Conservation (phyloP, 2,113 vertebrate genomes). For the Pachycephala philippinensis region DNA sequence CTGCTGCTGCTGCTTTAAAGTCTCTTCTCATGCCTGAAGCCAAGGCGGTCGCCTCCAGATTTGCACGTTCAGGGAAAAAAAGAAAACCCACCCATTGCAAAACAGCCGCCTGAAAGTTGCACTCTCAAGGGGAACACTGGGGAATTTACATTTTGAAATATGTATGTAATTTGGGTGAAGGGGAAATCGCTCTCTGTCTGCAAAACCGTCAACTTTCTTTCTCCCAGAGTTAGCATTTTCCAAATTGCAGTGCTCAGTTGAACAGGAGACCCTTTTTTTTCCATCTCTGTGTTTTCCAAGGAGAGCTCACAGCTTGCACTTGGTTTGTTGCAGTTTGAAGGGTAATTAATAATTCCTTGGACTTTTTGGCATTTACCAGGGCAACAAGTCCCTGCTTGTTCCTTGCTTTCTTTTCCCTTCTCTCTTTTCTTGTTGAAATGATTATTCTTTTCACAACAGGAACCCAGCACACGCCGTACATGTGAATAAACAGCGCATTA, state of each 20-base stretch:
- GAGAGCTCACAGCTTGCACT: neutral
- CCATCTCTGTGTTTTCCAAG: neutral
- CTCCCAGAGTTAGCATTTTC: neutral
- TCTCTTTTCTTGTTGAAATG: neutral
- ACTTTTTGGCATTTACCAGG: neutral
- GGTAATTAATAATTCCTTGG: neutral
- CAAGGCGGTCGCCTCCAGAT: neutral
- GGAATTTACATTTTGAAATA: conserved; percentile 47
- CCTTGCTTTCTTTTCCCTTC: neutral
- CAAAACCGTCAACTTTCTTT: neutral
- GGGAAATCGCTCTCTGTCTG: neutral
- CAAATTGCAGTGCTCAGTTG: neutral
- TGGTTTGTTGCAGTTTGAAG: neutral
- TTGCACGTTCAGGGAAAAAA: neutral
- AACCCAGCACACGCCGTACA: neutral
- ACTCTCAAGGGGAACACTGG: neutral
- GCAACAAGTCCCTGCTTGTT: conserved; percentile 7
- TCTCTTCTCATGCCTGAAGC: neutral
- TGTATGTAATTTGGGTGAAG: conserved; percentile 14
- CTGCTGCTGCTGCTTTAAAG: neutral
- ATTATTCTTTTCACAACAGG: conserved; percentile 25
- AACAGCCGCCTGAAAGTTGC: neutral
- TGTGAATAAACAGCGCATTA: neutral
- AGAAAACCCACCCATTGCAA: neutral
- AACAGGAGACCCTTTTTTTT: neutral